Base-by-base conservation (phyloP, 2,797 vertebrate species). In the Cynodonichthys magdalenae region DNA sequence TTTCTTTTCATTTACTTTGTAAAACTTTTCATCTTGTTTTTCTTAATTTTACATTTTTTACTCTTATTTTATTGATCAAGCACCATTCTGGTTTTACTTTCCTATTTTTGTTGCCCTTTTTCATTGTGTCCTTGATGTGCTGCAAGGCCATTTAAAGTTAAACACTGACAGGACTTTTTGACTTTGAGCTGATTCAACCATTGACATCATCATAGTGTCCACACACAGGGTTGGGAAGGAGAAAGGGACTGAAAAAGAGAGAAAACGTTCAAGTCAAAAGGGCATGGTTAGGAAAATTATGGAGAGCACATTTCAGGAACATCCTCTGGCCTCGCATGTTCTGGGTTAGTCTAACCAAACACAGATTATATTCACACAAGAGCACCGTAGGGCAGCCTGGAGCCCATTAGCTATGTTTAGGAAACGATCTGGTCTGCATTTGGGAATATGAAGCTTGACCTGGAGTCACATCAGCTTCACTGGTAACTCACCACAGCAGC, bases 81-180 rank as follows among this genome's bases (percentile, higher is more conserved):
- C 36, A 27, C 34, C 20, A 28, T 39, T 41, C 12, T 39, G 24
- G 53, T 36, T 50, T 24, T 20, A 34, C 50, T 12, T 8, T 53
- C 58, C 71, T 65, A 74, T 74, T 62, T 63, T 59, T 28, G 50
- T 20, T 34, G 4, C 19, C 59, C 41, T 19, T 69, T 75, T 41
- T 75, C 63, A 48, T 53, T 75, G 69, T 54, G 49, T 50, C 61
- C 62, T 62, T 7, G 7, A 36, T 11, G 59, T 63, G 66, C 64
- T 59, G 57, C 54, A 63, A 45, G 47, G 74, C 41, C 51, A 51
- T 68, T 83, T 82, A 36, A 51, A 57, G 82, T 85, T 82, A 90
- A 90, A 87, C 80, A 90, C 90, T 92, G 84, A 92, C 84, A 60
- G 63, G 24, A 15, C 62, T 87, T 63, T 90, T 88, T 89, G 79